phyloP scores from a whole-genome alignment of 2,797 vertebrate genomes.

The Bradypus variegatus region DNA sequence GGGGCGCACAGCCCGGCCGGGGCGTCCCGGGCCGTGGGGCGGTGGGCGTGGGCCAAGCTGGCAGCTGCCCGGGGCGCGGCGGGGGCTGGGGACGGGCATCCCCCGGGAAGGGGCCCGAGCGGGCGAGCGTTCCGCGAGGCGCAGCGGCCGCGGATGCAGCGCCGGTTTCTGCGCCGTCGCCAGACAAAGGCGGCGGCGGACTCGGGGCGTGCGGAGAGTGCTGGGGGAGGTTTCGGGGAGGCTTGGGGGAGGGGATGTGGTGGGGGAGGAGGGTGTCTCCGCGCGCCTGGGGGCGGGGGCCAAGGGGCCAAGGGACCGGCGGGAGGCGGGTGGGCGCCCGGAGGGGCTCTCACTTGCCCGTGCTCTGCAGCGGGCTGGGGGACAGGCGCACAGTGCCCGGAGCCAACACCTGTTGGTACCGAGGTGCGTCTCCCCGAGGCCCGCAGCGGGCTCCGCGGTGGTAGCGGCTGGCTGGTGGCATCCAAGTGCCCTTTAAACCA shows the following conservation, averaged over 20 bases:
- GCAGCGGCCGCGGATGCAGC: slow-evolving; percentile 7
- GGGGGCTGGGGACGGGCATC: background rate
- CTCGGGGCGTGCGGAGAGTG: slow-evolving; percentile 22
- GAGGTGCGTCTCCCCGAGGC: slow-evolving; percentile 43
- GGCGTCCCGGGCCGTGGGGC: background rate
- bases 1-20: background rate
- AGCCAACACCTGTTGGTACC: slow-evolving; percentile 65
- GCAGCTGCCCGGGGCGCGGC: background rate
- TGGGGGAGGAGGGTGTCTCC: background rate
- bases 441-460: background rate
- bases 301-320: background rate
- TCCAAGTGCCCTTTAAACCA: background rate
- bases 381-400: slow-evolving; percentile 32
- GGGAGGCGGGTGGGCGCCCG: background rate
- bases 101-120: background rate
- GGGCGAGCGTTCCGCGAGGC: background rate
- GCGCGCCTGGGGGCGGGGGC: slow-evolving; percentile 5
- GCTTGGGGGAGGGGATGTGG: background rate
- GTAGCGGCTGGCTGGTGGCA: background rate
- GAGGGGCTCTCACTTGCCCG: slow-evolving; percentile 54
- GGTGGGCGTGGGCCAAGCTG: background rate
- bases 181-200: slow-evolving; percentile 45
- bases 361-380: slow-evolving; percentile 27
- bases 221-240: background rate
- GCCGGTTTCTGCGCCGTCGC: slow-evolving; percentile 1